Evolutionary conservation across 92 coral and sea anemone genomes (phyloP).

Genomic region (Plumapathes pennacea): DNA sequence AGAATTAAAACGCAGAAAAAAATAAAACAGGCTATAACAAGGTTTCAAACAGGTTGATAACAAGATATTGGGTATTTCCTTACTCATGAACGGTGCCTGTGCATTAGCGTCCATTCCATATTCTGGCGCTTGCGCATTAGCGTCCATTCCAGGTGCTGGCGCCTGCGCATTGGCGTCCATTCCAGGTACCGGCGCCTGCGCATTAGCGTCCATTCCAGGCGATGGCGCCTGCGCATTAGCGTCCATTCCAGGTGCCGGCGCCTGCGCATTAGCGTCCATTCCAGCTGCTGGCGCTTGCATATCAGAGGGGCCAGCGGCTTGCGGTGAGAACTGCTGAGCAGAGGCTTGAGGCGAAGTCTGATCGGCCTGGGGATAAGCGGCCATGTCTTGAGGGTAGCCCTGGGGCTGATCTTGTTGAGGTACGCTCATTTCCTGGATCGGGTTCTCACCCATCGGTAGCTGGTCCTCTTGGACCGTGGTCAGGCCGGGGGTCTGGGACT

Average conservation of each 20-base stretch:
- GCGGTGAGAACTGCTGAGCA: slow-evolving; percentile 19
- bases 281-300: slow-evolving; percentile 21
- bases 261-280: slow-evolving; percentile 13
- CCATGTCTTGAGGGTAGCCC: slow-evolving; percentile 28
- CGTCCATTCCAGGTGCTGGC: neutral
- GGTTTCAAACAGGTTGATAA: too few species aligned
- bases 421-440: too few species aligned
- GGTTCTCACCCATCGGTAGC: too few species aligned
- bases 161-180: slow-evolving; percentile 13
- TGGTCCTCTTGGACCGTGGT: slow-evolving; percentile 13
- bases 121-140: slow-evolving; percentile 1
- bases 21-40: too few species aligned
- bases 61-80: too few species aligned
- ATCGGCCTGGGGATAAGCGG: slow-evolving; percentile 12
- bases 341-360: slow-evolving; percentile 12
- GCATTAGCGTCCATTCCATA: slow-evolving; percentile 1
- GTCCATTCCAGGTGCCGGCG: neutral
- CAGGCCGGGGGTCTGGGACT: slow-evolving; percentile 12
- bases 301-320: slow-evolving; percentile 18
- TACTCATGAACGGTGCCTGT: neutral
- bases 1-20: too few species aligned
- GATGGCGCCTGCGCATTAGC: slow-evolving; percentile 2
- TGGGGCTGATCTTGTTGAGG: slow-evolving; percentile 16
- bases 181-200: slow-evolving; percentile 2
- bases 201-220: slow-evolving; percentile 1